phyloP scores from a whole-genome alignment of 1,140 invertebrate genomes.

The Pachypsylla venusta region DNA sequence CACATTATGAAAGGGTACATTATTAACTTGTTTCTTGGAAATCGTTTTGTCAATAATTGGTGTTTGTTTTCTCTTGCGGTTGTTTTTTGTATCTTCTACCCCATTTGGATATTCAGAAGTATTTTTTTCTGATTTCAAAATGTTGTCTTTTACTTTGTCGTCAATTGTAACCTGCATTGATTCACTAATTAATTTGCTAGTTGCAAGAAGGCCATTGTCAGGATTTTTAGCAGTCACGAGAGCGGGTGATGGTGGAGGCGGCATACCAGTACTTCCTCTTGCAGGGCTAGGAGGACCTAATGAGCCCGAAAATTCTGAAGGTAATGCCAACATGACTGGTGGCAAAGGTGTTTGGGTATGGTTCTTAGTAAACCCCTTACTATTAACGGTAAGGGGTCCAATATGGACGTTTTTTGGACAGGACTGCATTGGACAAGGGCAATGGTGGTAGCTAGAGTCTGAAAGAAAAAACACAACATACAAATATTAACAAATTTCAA shows the following conservation, averaged over 20 bases:
- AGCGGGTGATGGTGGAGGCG: constrained; percentile 30
- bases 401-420: constrained; percentile 94
- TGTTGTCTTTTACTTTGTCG: neutral
- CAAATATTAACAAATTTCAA: no score
- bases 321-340: constrained; percentile 45
- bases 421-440: constrained; percentile 72
- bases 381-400: constrained; percentile 86
- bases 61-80: neutral
- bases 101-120: no score
- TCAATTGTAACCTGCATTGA: constrained; percentile 23
- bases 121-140: no score
- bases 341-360: constrained; percentile 30
- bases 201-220: constrained; percentile 22
- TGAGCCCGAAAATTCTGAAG: constrained; percentile 41
- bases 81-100: no score
- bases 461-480: constrained; percentile 23
- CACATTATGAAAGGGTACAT: no score
- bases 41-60: neutral
- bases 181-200: constrained; percentile 28
- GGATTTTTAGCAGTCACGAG: constrained; percentile 24
- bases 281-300: constrained; percentile 49
- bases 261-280: constrained; percentile 42
- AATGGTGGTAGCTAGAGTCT: constrained; percentile 47
- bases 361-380: constrained; percentile 41
- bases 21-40: no score